Percentiles rank a stretch among this genome's conserved stretches.
Evolutionary conservation across 2,113 vertebrate species (phyloP).

Genomic region (Rynchops niger): DNA sequence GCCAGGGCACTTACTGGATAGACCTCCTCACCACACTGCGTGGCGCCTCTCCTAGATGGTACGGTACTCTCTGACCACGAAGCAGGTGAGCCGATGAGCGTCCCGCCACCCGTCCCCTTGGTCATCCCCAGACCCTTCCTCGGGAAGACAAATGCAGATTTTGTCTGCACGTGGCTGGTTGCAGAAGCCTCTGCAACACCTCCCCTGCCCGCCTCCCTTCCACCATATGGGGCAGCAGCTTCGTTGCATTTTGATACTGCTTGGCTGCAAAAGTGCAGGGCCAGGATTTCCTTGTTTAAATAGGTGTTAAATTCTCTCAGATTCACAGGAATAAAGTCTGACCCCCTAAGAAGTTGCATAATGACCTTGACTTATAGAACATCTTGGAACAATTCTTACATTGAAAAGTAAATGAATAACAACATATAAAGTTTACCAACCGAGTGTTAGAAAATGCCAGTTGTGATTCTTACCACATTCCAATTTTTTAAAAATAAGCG

Average conservation of each 20-base stretch:
- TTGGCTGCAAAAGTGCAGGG: conserved; percentile 7
- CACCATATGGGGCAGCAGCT: not conserved
- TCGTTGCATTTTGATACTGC: not conserved
- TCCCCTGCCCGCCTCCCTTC: not conserved
- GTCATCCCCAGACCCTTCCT: not conserved
- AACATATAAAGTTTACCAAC: conserved; percentile 40
- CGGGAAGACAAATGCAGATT: rapidly evolving
- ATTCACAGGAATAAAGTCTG: conserved; percentile 13
- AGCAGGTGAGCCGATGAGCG: rapidly evolving
- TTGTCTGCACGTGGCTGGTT: not conserved
- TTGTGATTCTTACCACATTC: conserved; percentile 41
- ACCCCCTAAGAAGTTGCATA: conserved; percentile 54
- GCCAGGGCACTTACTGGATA: not conserved
- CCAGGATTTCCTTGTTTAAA: conserved; percentile 32
- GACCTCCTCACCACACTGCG: rapidly evolving
- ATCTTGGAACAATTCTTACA: conserved; percentile 60
- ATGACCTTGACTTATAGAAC: conserved; percentile 34
- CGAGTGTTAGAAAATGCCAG: conserved; percentile 18
- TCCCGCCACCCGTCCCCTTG: rapidly evolving
- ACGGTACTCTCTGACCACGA: not conserved
- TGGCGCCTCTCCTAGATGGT: rapidly evolving
- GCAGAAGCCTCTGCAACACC: not conserved
- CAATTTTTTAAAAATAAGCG: conserved; percentile 32
- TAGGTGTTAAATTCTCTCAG: conserved; percentile 56
- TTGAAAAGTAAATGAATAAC: conserved; percentile 40